Evolutionary conservation across 2,113 vertebrate genomes (phyloP).

Genomic region (Epinephelus cyanopodus): DNA sequence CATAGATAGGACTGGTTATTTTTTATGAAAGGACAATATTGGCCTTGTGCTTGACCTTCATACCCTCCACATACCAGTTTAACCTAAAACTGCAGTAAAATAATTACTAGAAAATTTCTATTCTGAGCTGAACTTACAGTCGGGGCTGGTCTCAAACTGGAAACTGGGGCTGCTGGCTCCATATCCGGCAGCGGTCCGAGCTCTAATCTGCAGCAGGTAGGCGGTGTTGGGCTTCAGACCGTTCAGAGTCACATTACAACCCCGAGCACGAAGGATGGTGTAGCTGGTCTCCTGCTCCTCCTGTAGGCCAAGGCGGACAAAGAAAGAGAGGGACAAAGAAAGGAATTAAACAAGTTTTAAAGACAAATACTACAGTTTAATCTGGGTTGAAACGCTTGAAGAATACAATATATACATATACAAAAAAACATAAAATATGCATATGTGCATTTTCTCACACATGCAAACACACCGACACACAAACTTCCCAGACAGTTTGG

Average conservation of each 20-base stretch:
- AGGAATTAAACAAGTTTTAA: constrained; percentile 1
- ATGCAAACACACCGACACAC: constrained; percentile 8
- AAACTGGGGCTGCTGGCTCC: constrained; percentile 96
- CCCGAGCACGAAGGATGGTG: constrained; percentile 94
- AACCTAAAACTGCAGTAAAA: not conserved
- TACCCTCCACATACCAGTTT: too few species aligned
- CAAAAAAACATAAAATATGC: not conserved
- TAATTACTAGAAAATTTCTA: not conserved
- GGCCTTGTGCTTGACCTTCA: not conserved
- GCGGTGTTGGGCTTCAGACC: constrained; percentile 95
- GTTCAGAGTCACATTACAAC: constrained; percentile 94
- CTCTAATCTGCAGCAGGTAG: constrained; percentile 97
- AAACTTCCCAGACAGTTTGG: constrained; percentile 50
- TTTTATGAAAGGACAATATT: not conserved
- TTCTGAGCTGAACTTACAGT: constrained; percentile 89
- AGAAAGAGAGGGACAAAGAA: not conserved
- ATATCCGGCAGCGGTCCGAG: constrained; percentile 96
- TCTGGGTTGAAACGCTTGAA: not conserved
- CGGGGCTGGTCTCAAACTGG: constrained; percentile 97
- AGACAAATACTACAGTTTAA: not conserved
- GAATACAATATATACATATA: not conserved
- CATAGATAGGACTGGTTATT: not conserved
- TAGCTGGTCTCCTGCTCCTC: constrained; percentile 99
- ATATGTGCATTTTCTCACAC: not conserved
- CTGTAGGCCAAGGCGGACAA: constrained; percentile 81